Percentiles rank a stretch among this genome's conserved stretches.
phyloP scores from a whole-genome alignment of 2,113 vertebrate species.

The Lasiurus borealis region DNA sequence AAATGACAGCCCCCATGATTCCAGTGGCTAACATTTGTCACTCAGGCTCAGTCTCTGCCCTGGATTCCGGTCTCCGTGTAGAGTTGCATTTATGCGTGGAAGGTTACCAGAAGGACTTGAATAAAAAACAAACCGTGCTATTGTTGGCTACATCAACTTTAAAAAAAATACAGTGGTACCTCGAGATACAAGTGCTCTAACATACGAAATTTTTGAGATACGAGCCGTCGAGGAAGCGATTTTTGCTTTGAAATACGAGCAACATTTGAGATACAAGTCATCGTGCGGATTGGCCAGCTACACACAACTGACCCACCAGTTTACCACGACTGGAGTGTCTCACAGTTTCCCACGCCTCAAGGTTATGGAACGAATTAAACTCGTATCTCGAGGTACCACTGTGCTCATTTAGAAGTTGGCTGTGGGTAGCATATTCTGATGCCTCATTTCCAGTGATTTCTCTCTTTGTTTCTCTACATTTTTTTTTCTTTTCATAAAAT shows the following conservation, averaged over 20 bases:
- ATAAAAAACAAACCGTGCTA: conserved; percentile 24
- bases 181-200: too few relatives aligned
- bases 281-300: too few relatives aligned
- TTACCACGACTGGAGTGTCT: too few relatives aligned
- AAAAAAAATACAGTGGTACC: too few relatives aligned
- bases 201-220: too few relatives aligned
- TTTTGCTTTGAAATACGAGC: too few relatives aligned
- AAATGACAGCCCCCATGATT: not conserved
- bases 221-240: too few relatives aligned
- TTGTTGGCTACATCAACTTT: not conserved
- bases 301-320: too few relatives aligned
- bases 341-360: too few relatives aligned
- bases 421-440: conserved; percentile 1
- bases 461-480: not conserved
- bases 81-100: not conserved
- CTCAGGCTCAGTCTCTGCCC: conserved; percentile 27
- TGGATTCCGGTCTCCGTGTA: not conserved
- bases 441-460: not conserved
- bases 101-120: not conserved
- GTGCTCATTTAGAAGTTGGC: not conserved
- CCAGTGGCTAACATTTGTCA: not conserved
- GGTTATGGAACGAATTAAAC: too few relatives aligned
- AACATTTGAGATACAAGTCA: too few relatives aligned
- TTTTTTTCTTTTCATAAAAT: conserved; percentile 49
- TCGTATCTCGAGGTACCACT: too few relatives aligned